phyloP scores from a whole-genome alignment of 2,797 vertebrate species.

The Mergus octosetaceus region DNA sequence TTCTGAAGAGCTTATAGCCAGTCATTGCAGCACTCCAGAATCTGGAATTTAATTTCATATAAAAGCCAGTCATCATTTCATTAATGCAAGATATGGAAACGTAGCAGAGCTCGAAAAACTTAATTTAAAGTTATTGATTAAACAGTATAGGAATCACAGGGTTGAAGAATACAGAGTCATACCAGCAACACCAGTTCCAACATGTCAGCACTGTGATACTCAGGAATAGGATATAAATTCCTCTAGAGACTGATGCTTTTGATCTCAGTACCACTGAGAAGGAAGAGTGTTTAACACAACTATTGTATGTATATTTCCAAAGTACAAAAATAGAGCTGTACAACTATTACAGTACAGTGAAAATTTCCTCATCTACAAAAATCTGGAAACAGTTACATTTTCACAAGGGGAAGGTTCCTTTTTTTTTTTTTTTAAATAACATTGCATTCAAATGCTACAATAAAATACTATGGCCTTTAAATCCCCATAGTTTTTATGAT shows the following conservation, averaged over 20 bases:
- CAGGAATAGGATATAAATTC: slow-evolving; percentile 12
- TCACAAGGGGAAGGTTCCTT: fast-evolving
- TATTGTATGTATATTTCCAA: not conserved
- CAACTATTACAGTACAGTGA: not conserved
- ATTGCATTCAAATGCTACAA: not conserved
- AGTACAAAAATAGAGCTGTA: not conserved
- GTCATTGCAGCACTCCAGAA: no score
- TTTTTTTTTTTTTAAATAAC: not conserved
- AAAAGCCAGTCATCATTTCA: no score
- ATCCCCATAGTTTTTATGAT: not conserved
- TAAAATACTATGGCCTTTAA: not conserved
- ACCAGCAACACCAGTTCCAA: not conserved
- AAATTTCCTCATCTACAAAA: not conserved
- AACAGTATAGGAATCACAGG: slow-evolving; percentile 53
- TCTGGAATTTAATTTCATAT: no score
- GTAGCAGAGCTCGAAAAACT: slow-evolving; percentile 42
- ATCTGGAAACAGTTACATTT: not conserved
- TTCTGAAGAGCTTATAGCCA: no score
- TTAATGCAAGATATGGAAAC: slow-evolving; percentile 50
- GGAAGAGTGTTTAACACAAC: not conserved
- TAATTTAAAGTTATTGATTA: slow-evolving; percentile 26
- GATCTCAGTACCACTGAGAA: not conserved
- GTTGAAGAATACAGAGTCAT: slow-evolving; percentile 35
- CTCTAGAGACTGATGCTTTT: not conserved
- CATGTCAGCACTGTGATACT: not conserved